phyloP scores from a whole-genome alignment of 2,113 vertebrate species.

The Leptosomus discolor region DNA sequence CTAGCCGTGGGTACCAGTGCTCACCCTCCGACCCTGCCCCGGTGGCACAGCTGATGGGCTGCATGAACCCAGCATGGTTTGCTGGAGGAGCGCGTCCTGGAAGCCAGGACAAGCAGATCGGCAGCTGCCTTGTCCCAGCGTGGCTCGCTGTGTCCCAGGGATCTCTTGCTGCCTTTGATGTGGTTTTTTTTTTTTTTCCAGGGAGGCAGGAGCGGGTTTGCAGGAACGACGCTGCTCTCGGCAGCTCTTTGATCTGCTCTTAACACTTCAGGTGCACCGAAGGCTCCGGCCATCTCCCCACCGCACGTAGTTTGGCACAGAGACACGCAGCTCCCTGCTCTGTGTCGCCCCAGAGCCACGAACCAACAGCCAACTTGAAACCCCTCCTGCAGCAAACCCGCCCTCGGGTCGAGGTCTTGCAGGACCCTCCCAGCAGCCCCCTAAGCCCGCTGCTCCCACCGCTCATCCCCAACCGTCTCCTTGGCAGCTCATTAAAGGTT shows the following conservation, averaged over 20 bases:
- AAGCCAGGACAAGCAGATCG: neutral
- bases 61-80: rapidly evolving
- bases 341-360: rapidly evolving
- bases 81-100: neutral
- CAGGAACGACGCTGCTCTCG: rapidly evolving
- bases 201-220: neutral
- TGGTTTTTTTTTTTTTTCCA: neutral
- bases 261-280: neutral
- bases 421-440: neutral
- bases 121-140: rapidly evolving
- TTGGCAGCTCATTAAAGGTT: neutral
- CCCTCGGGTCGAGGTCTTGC: neutral
- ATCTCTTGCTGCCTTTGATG: neutral
- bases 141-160: rapidly evolving
- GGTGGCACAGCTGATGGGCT: rapidly evolving
- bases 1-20: neutral
- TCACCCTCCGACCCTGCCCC: rapidly evolving
- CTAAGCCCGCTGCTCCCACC: rapidly evolving
- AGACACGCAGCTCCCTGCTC: neutral
- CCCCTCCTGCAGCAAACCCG: neutral
- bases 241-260: neutral
- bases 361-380: neutral
- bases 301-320: rapidly evolving
- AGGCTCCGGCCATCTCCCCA: neutral
- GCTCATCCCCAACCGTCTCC: neutral